phyloP scores from a whole-genome alignment of 2,113 vertebrate genomes.

The Mesoclemmys tuberculata region DNA sequence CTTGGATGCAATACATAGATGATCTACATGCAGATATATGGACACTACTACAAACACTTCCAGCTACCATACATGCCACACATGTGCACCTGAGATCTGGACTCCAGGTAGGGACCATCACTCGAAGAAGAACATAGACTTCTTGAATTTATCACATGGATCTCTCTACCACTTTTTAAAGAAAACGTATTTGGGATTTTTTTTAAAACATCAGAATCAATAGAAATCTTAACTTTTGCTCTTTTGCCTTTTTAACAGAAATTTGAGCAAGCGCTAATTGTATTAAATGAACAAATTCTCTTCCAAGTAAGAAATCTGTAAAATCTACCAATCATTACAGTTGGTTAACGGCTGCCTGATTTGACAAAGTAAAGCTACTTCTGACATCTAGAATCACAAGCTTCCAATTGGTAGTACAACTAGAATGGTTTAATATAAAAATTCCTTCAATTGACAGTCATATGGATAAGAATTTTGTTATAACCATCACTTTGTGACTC shows the following conservation, averaged over 20 bases:
- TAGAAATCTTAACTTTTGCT: background rate
- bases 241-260: background rate
- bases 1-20: too few species aligned
- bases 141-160: background rate
- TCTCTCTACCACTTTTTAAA: background rate
- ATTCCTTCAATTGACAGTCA: constrained; percentile 33
- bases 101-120: too few species aligned
- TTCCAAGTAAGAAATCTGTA: background rate
- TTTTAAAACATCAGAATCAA: background rate
- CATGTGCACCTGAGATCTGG: too few species aligned
- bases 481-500: constrained; percentile 34
- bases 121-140: background rate
- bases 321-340: background rate
- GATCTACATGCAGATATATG: too few species aligned
- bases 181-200: too few species aligned
- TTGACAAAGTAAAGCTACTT: background rate
- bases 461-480: constrained; percentile 19
- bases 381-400: constrained; percentile 6
- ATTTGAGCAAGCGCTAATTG: background rate
- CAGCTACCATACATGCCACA: too few species aligned
- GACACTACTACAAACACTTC: too few species aligned
- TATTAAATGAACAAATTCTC: background rate
- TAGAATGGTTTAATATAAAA: background rate
- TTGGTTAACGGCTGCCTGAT: background rate
- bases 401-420: background rate